Evolutionary conservation across 2,888 invertebrate genomes (phyloP).

Genomic region (Nomada ruficornis): DNA sequence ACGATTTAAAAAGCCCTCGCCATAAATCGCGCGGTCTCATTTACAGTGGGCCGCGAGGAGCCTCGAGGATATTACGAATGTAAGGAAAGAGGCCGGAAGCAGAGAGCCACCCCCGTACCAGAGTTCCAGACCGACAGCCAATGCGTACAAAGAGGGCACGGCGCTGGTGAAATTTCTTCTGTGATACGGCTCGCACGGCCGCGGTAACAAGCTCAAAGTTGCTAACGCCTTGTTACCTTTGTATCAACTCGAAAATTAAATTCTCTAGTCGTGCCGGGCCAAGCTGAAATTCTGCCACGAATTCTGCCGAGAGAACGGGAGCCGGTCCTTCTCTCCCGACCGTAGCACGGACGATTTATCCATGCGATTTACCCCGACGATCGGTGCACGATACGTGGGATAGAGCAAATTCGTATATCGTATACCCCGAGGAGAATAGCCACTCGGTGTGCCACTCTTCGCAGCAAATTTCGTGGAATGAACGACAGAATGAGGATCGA

Average conservation of each 20-base stretch:
- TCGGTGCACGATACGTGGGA: neutral
- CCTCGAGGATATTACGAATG: conserved; percentile 49
- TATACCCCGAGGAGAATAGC: neutral
- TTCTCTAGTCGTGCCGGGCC: neutral
- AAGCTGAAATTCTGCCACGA: conserved; percentile 3
- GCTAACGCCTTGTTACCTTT: conserved; percentile 58
- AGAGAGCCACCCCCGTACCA: neutral
- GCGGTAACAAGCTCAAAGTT: conserved; percentile 53
- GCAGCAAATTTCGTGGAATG: neutral
- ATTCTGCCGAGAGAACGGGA: neutral
- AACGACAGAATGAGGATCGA: neutral
- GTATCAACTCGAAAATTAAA: conserved; percentile 56
- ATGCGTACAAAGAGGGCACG: conserved; percentile 41
- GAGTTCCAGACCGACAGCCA: conserved; percentile 6
- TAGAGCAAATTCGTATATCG: neutral
- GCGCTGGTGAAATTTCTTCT: conserved; percentile 50
- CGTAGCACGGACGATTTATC: neutral
- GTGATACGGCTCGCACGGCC: conserved; percentile 27
- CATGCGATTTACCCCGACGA: neutral
- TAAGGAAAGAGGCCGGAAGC: conserved; percentile 38
- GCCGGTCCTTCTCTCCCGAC: neutral
- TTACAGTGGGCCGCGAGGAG: conserved; percentile 31
- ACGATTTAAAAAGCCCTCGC: conserved; percentile 54
- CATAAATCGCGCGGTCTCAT: conserved; percentile 58
- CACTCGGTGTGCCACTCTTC: neutral